Evolutionary conservation across 2,888 invertebrate genomes (phyloP), one percentile per base, ranked within the genome.

Genomic region (Rambutsinella grinnellia): DNA sequence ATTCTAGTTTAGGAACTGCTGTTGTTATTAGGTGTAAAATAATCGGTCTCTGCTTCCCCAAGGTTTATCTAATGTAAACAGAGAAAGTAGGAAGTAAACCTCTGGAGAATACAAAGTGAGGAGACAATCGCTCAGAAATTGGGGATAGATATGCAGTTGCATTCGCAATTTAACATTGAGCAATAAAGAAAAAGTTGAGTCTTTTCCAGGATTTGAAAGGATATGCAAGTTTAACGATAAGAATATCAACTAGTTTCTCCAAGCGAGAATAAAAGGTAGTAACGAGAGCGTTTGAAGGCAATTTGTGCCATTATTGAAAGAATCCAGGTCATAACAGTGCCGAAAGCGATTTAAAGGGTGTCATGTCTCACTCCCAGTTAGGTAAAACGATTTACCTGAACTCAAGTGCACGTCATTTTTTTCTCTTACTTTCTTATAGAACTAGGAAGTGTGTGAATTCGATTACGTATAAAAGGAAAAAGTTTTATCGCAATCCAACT

Each of bases 121-220:
- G n/a, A 54, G 10, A 54, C 44, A 61, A 47, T 19, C 17, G 15
- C 13, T 46, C 21, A 23, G 24, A 61, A 61, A 46, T 15, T 6
- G 36, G 36, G 6, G 13, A 36, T 36, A 36, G 6, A 36, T 5
- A 36, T 36, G 36, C 36, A 36, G 36, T 1, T 24, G 19, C 54
- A 21, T 53, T 5, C 53, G 19, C 54, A 44, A 3, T 24, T n/a
- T 36, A n/a, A n/a, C n/a, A n/a, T n/a, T n/a, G n/a, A n/a, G n/a
- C n/a, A n/a, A n/a, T n/a, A n/a, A n/a, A 61, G 15, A 15, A 24
- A 46, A 46, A 61, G 60, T 47, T 47, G n/a, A 61, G 46, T 61
- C 44, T 61, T 47, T 61, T 21, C 47, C 13, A n/a, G 36, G 36
- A 36, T 5, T 13, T 5, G 6, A 36, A 13, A 8, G 13, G 36